These are phyloP conservation scores for Phalera bucephala DNA, from an alignment of 2,888 invertebrate genomes.

Conservation along the genomic window DNA sequence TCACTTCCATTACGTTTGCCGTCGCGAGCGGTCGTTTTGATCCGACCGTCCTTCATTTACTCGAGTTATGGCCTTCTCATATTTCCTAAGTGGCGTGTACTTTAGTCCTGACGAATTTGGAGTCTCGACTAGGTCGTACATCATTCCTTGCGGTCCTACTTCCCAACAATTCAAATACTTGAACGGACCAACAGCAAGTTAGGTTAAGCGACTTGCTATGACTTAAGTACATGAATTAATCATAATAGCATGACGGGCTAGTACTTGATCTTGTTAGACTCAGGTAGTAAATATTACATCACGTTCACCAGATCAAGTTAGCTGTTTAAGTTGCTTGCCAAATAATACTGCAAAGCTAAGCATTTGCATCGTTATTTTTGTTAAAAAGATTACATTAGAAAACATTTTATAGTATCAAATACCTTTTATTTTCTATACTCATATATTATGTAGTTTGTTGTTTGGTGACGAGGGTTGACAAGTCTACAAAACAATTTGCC, in stretches of 20 bases:
- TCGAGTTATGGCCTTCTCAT: constrained; percentile 70
- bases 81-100: constrained; percentile 66
- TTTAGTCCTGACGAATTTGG: constrained; percentile 52
- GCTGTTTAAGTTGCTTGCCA: too few relatives aligned
- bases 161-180: constrained; percentile 22
- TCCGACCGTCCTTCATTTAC: constrained; percentile 72
- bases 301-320: constrained; percentile 24
- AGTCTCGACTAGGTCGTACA: constrained; percentile 33
- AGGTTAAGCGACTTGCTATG: constrained; percentile 9
- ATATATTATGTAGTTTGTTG: constrained; percentile 4
- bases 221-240: constrained; percentile 25
- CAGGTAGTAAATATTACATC: constrained; percentile 31
- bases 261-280: constrained; percentile 23
- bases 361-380: too few relatives aligned
- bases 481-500: neutral
- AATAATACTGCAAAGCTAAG: too few relatives aligned
- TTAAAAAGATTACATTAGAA: too few relatives aligned
- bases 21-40: constrained; percentile 58
- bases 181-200: constrained; percentile 5
- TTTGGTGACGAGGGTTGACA: neutral
- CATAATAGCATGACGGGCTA: constrained; percentile 24
- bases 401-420: too few relatives aligned
- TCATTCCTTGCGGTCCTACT: constrained; percentile 19
- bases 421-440: too few relatives aligned
- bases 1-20: constrained; percentile 75